Evolutionary conservation across 2,113 vertebrate genomes (phyloP).

Genomic region (Microtus montanus): DNA sequence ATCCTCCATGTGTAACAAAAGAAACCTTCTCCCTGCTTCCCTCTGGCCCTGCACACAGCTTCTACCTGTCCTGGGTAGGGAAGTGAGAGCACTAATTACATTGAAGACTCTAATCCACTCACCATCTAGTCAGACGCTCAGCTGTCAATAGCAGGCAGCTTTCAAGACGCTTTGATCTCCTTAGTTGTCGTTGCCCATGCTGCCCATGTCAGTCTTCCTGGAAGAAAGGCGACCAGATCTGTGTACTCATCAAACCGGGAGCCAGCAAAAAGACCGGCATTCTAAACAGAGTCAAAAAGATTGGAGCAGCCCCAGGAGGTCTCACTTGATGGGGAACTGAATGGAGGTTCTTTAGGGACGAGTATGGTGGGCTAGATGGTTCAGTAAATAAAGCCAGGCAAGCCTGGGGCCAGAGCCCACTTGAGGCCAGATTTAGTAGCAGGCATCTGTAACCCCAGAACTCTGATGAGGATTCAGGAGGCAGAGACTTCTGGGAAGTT

Average conservation of each 20-base stretch:
- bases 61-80: neutral
- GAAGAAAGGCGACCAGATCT: slow-evolving; percentile 4
- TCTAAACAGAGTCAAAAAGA: neutral
- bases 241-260: neutral
- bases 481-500: neutral
- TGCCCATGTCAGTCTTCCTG: neutral
- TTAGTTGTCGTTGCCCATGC: slow-evolving; percentile 19
- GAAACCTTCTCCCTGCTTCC: neutral
- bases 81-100: neutral
- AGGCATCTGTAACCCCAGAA: neutral
- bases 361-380: neutral
- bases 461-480: neutral
- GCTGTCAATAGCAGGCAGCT: neutral
- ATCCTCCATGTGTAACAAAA: neutral
- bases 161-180: slow-evolving; percentile 32
- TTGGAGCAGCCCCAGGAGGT: neutral
- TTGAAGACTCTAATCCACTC: slow-evolving; percentile 30
- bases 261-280: neutral
- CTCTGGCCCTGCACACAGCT: neutral
- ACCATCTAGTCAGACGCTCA: slow-evolving; percentile 18
- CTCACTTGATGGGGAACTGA: neutral
- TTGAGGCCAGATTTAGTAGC: neutral
- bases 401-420: neutral
- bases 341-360: neutral
- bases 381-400: neutral